Base-by-base conservation (phyloP, 2,113 vertebrate species). In the Zeus faber region DNA sequence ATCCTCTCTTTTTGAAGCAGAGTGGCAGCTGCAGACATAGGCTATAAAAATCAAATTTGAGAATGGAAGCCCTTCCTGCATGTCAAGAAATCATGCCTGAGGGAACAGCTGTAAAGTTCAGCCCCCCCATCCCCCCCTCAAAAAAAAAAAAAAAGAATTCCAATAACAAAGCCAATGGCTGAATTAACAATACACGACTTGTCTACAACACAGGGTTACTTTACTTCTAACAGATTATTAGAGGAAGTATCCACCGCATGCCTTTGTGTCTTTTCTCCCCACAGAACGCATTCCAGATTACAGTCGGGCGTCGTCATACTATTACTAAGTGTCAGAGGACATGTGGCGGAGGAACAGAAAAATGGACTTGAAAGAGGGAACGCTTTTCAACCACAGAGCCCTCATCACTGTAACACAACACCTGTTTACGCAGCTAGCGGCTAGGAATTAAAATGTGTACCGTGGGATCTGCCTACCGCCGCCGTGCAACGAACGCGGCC, bases 231-330 rank as follows among this genome's bases (percentile, higher is more conserved):
- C 31, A 65, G 55, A 35, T 21, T 81, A 17, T n/a, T n/a, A 14
- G 23, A 17, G 4, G 26, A 21, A 50, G 40, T 52, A 41, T 54
- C 17, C 16, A 17, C 83, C 67, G 68, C 68, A 71, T 78, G 66
- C 64, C 74, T 79, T 79, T 80, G 77, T 76, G 66, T 61, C 79
- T 74, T 73, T 67, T 72, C 74, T 74, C 57, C 71, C 44, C 77
- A 81, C 87, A 83, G 86, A 87, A n/a, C 85, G 76, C 77, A 76
- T 77, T 73, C 65, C 65, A 81, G 85, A 87, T 86, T 83, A 83
- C 62, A 58, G 72, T 37, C 63, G 62, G 70, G 57, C 14, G 44
- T 54, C 52, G 65, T 80, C 72, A 72, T 14, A 10, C 11, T 35
- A 70, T n/a, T n/a, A n/a, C n/a, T n/a, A n/a, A n/a, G n/a, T n/a